Percentiles rank a stretch among this genome's conserved stretches.
phyloP scores from a whole-genome alignment of 2,113 vertebrate species.

The Romanogobio albipinnatus region DNA sequence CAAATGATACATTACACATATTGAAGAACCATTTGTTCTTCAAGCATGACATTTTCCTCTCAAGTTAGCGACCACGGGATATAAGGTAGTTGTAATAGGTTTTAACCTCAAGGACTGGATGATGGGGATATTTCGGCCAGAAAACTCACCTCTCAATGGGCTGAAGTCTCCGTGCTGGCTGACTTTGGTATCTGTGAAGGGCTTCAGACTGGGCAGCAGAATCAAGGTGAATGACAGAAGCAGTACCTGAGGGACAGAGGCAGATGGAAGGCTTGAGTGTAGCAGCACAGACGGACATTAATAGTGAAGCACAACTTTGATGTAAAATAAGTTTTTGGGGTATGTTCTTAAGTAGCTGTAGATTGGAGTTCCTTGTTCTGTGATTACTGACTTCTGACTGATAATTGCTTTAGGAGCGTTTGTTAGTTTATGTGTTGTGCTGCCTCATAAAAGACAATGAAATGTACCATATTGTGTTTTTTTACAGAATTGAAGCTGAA shows the following conservation, averaged over 20 bases:
- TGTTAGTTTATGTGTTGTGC: neutral
- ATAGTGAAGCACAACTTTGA: neutral
- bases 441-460: neutral
- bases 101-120: constrained; percentile 5
- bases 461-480: neutral
- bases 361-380: neutral
- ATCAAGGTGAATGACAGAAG: constrained; percentile 90
- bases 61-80: constrained; percentile 48
- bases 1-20: constrained; percentile 36
- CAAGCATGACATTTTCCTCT: constrained; percentile 30
- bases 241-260: constrained; percentile 79
- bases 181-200: constrained; percentile 80
- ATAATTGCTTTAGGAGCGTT: neutral
- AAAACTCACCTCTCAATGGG: constrained; percentile 84
- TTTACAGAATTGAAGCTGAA: neutral
- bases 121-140: neutral
- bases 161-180: constrained; percentile 81
- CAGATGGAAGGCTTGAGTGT: constrained; percentile 4
- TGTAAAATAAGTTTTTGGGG: neutral
- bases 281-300: neutral
- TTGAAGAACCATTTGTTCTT: constrained; percentile 6
- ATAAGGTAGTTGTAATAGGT: neutral
- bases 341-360: neutral
- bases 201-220: constrained; percentile 88
- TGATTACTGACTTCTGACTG: neutral